Conservation (phyloP, 2,797 vertebrate species). For the Gadopsis bispinosus region DNA sequence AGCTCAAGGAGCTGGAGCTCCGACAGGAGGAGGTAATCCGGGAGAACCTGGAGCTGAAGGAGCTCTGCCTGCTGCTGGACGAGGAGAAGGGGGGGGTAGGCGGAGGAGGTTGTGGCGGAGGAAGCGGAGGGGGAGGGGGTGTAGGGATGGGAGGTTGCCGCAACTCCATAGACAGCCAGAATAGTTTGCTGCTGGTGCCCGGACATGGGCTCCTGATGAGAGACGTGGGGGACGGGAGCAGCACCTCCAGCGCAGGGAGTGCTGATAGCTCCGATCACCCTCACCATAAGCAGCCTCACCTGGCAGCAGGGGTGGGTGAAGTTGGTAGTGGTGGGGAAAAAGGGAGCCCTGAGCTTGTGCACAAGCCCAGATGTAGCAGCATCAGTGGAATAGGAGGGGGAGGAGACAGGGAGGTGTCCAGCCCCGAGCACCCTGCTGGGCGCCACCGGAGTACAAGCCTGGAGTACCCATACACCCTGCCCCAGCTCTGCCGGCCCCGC, state of each 20-base stretch:
- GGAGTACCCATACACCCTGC: slow-evolving; percentile 88
- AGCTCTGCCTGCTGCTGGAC: slow-evolving; percentile 93
- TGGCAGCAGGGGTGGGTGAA: slow-evolving; percentile 63
- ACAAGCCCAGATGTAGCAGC: slow-evolving; percentile 83
- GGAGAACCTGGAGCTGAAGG: slow-evolving; percentile 96
- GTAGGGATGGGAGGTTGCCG: slow-evolving; percentile 87
- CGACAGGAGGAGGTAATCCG: slow-evolving; percentile 95
- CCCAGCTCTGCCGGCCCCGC: slow-evolving; percentile 86
- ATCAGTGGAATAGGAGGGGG: slow-evolving; percentile 76
- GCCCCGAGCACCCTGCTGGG: slow-evolving; percentile 82
- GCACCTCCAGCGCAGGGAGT: slow-evolving; percentile 95
- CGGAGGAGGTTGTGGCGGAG: slow-evolving; percentile 55
- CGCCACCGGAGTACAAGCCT: slow-evolving; percentile 93
- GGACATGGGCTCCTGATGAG: slow-evolving; percentile 88
- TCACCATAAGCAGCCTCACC: slow-evolving; percentile 90
- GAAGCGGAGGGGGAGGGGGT: slow-evolving; percentile 48
- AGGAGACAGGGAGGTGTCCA: slow-evolving; percentile 76
- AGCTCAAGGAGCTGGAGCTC: slow-evolving; percentile 94
- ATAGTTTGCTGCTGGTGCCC: slow-evolving; percentile 91
- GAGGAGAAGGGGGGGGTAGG: slow-evolving; percentile 88
- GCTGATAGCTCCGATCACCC: slow-evolving; percentile 93
- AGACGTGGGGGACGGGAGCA: slow-evolving; percentile 95
- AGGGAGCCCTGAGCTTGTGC: slow-evolving; percentile 88
- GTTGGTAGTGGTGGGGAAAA: slow-evolving; percentile 64
- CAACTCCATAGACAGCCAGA: slow-evolving; percentile 96